These are phyloP conservation scores for Schlechtendalia chinensis DNA, from an alignment of 1,140 invertebrate species.

Conservation along the genomic window DNA sequence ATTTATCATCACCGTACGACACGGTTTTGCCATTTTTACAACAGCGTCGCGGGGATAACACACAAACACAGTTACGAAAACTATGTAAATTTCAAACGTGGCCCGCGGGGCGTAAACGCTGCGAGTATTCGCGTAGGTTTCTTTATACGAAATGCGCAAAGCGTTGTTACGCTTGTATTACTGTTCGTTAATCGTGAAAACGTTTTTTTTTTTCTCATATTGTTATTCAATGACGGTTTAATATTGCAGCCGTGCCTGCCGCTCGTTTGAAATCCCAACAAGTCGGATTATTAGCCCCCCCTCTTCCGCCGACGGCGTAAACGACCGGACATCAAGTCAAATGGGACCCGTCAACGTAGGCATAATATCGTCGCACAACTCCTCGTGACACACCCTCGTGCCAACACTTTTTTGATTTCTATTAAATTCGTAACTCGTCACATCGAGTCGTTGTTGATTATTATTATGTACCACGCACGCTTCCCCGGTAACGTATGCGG, in stretches of 20 bases:
- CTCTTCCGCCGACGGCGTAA: neutral
- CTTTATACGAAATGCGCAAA: neutral
- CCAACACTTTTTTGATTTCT: constrained; percentile 35
- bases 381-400: constrained; percentile 35
- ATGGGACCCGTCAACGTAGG: constrained; percentile 19
- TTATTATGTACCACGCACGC: neutral
- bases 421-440: constrained; percentile 42
- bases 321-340: constrained; percentile 40
- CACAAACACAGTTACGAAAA: too few relatives aligned
- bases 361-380: neutral
- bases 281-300: constrained; percentile 1
- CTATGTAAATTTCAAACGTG: neutral
- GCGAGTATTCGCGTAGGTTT: neutral
- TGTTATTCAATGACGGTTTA: neutral
- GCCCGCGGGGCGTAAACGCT: neutral
- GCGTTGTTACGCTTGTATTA: neutral
- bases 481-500: too few relatives aligned
- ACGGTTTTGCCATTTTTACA: too few relatives aligned
- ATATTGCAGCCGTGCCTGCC: too few relatives aligned
- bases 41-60: too few relatives aligned
- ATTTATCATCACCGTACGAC: too few relatives aligned
- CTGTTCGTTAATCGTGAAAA: neutral
- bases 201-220: neutral
- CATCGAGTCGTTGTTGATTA: constrained; percentile 22
- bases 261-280: constrained; percentile 7